These are phyloP conservation scores for Triplophysa siluroides DNA, from an alignment of 2,113 vertebrate genomes.

Conservation along the genomic window DNA sequence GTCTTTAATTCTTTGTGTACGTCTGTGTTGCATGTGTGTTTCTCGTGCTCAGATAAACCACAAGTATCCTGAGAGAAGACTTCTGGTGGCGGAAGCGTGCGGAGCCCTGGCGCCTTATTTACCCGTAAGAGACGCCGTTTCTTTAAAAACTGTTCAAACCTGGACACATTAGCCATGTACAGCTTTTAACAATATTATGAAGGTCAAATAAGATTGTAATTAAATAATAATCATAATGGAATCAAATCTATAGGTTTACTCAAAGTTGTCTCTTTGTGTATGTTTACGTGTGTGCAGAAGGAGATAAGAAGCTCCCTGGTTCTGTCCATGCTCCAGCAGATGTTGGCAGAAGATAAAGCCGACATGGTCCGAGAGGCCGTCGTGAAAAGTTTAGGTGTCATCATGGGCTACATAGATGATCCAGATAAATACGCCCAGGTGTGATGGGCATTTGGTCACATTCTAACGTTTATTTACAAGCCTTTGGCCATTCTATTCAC, in stretches of 20 bases:
- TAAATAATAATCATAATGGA: not conserved
- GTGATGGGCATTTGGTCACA: conserved; percentile 21
- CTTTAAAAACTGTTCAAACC: not conserved
- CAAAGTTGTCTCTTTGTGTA: not conserved
- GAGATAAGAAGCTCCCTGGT: conserved; percentile 98
- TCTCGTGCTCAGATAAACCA: conserved; percentile 88
- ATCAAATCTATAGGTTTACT: not conserved
- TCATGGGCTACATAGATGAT: conserved; percentile 98
- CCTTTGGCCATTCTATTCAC: not conserved
- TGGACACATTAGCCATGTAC: conserved; percentile 7
- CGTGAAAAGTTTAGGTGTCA: conserved; percentile 96
- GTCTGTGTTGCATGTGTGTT: conserved; percentile 36
- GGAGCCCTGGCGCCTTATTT: conserved; percentile 95
- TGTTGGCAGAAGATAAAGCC: conserved; percentile 96
- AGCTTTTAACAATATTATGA: conserved; percentile 15
- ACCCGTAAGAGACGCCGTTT: conserved; percentile 81
- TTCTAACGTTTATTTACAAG: not conserved
- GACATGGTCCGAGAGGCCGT: conserved; percentile 98
- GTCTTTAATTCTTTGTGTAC: conserved; percentile 51
- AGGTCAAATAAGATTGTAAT: conserved; percentile 1
- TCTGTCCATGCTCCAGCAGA: conserved; percentile 98
- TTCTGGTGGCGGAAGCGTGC: conserved; percentile 96
- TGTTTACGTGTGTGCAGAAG: conserved; percentile 77
- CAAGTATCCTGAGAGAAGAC: conserved; percentile 96
- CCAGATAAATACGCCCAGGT: conserved; percentile 97